Evolutionary conservation across 2,888 invertebrate species (phyloP).

Genomic region (Drosophila affinis): DNA sequence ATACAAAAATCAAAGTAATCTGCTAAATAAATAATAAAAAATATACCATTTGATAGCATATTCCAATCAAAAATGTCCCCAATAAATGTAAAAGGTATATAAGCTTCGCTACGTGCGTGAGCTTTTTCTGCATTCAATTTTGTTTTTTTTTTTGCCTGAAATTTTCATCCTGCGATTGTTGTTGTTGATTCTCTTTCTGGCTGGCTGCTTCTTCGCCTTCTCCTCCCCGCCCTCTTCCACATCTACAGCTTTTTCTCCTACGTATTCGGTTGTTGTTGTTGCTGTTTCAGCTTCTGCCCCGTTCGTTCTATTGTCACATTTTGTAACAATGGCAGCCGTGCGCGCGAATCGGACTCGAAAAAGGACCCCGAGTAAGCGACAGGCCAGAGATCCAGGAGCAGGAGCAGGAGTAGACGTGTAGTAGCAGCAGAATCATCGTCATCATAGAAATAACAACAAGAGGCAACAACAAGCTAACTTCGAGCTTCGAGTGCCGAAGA

Average conservation of each 20-base stretch:
- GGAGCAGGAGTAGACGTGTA: background rate
- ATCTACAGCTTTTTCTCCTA: background rate
- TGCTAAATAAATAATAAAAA: too few relatives aligned
- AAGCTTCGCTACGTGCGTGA: background rate
- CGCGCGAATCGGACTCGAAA: constrained; percentile 75
- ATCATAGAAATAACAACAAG: constrained; percentile 33
- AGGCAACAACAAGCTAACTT: background rate
- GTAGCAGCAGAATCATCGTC: constrained; percentile 29
- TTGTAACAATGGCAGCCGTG: constrained; percentile 76
- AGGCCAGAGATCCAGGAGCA: constrained; percentile 5
- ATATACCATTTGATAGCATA: too few relatives aligned
- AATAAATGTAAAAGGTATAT: background rate
- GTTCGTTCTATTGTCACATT: constrained; percentile 71
- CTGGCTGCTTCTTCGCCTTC: constrained; percentile 24
- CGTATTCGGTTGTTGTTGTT: constrained; percentile 9
- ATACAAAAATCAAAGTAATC: too few relatives aligned
- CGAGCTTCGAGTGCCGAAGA: background rate
- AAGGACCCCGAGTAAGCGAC: constrained; percentile 57
- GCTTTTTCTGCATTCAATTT: background rate
- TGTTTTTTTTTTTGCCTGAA: constrained; percentile 2
- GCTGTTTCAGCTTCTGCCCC: constrained; percentile 35
- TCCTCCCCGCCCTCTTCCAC: constrained; percentile 19
- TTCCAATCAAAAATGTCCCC: background rate
- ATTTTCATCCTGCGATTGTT: constrained; percentile 39
- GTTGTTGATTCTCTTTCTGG: constrained; percentile 35